Evolutionary conservation across 2,888 invertebrate species (phyloP).

Genomic region (Crepidodera aurea): DNA sequence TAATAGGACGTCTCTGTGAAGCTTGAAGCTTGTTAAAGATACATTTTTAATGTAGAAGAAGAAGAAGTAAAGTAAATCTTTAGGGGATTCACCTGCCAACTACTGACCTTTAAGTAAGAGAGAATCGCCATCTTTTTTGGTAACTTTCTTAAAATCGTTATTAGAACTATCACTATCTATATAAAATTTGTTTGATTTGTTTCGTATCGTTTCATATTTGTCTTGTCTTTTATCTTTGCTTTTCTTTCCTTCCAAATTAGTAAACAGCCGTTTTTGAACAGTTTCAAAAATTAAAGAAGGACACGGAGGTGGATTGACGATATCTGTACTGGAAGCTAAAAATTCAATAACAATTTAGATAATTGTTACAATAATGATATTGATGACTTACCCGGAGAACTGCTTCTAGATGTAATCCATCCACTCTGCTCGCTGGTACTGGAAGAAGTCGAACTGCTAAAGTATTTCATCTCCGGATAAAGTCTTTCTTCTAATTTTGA

Average conservation of each 20-base stretch:
- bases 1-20: too few relatives aligned
- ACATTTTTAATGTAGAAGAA: too few relatives aligned
- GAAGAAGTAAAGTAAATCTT: too few relatives aligned
- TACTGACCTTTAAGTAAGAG: conserved; percentile 45
- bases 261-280: conserved; percentile 46
- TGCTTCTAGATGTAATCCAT: conserved; percentile 83
- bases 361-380: too few relatives aligned
- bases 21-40: too few relatives aligned
- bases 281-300: conserved; percentile 47
- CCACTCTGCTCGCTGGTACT: conserved; percentile 84
- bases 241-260: conserved; percentile 43
- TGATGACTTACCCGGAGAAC: conserved; percentile 62
- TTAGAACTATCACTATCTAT: conserved; percentile 43
- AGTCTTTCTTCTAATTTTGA: conserved; percentile 57
- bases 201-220: conserved; percentile 34
- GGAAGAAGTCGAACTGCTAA: conserved; percentile 65
- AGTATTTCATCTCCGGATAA: conserved; percentile 47
- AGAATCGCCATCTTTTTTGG: conserved; percentile 40
- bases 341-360: conserved; percentile 59
- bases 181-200: conserved; percentile 43
- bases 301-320: conserved; percentile 46
- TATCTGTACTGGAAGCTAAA: conserved; percentile 63
- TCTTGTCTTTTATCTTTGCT: conserved; percentile 44
- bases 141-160: conserved; percentile 41
- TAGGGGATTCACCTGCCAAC: too few relatives aligned